Conservation (phyloP, 2,797 vertebrate genomes). For the Schizothorax lantsangensis region DNA sequence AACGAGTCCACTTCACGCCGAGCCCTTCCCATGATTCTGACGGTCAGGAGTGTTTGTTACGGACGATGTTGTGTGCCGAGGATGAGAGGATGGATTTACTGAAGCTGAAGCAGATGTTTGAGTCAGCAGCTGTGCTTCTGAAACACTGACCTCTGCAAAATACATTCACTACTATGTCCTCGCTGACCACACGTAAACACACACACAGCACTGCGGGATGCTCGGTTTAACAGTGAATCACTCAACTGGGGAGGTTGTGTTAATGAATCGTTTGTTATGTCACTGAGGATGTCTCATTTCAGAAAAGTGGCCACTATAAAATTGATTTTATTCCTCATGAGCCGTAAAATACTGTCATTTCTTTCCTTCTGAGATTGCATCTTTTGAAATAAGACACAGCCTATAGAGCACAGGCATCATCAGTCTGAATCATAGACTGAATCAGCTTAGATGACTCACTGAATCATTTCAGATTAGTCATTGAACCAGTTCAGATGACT, state of each 20-base stretch:
- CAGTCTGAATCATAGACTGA: background rate
- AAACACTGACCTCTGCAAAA: slow-evolving; percentile 7
- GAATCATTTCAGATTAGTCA: background rate
- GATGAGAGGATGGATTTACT: background rate
- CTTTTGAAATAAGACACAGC: background rate
- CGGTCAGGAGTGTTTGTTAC: background rate
- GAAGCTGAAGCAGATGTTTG: background rate
- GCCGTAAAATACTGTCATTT: background rate
- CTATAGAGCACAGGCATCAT: background rate
- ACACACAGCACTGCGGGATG: background rate
- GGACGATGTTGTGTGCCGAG: background rate
- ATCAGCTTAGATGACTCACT: background rate
- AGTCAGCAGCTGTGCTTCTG: background rate
- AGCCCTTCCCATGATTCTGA: background rate
- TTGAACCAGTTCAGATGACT: background rate
- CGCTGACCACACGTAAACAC: background rate
- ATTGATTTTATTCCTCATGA: background rate
- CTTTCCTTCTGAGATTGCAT: background rate
- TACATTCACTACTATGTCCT: background rate
- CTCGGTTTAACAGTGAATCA: background rate
- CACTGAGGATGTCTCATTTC: background rate
- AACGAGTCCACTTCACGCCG: background rate
- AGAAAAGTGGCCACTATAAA: background rate
- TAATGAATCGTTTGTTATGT: background rate
- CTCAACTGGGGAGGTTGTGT: background rate